Base-by-base conservation (phyloP, 37 sponge, comb jelly and placozoan genomes). In the Oopsacas minuta region DNA sequence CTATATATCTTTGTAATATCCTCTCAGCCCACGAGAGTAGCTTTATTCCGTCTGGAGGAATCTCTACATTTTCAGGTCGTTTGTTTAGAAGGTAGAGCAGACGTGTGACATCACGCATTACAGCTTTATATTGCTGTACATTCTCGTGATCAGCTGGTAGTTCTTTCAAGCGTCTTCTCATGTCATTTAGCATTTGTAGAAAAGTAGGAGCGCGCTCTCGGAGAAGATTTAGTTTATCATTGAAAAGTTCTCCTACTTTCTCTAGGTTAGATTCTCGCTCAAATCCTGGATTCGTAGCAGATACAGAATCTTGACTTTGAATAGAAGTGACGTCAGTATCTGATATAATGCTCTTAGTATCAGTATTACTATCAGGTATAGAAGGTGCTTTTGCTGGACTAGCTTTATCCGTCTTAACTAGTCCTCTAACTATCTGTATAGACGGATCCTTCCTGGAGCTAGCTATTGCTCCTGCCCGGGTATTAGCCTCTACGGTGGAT, bases 51-150 rank as follows among this genome's bases (percentile, higher is more conserved):
- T 94, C 95, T 23, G 92, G 87, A 38, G 95, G 95, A 83, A 94
- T 90, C 39, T 85, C 52, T 36, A 94, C 87, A 30, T 83, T 86
- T 35, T 82, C 83, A n/a, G 90, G 89, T 35, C 88, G 90, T 84
- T 94, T 94, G 86, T 94, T 94, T 35, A 94, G 87, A 23, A 94
- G 51, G 87, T 88, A 94, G n/a, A 94, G 89, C n/a, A 94, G 88
- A 38, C 95, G 39, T 12, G 92, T 92, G 0, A 94, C 83, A 52
- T 94, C 95, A 61, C 82, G 61, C 90, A 92, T 92, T 22, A 94
- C 95, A 52, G 87, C 87, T 92, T 83, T 89, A 88, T 91, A 94
- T 37, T 90, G 91, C 22, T 83, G 34, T 1, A 88, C 90, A n/a
- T 86, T 86, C 38, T 83, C 52, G 38, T 93, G 39, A 10, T 88